Base-by-base conservation (phyloP, 2,888 invertebrate species). In the Dasysyrphus tricinctus region DNA sequence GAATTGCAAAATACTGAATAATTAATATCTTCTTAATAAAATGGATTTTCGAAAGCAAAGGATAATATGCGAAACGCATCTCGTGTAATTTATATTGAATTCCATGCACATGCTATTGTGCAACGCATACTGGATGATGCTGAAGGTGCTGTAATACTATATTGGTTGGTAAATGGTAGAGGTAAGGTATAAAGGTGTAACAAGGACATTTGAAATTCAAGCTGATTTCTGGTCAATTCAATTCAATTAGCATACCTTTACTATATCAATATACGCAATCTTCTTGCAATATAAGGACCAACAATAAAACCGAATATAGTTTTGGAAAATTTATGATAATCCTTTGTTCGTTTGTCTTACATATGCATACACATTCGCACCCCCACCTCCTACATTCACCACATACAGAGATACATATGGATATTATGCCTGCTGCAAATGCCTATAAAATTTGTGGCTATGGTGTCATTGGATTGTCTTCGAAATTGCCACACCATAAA, bases 221-320 rank as follows among this genome's bases (percentile, higher is more conserved):
- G 54, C 54, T 54, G 32, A 42, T 32, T 49, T 19, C 51, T 54
- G n/a, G 32, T 63, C 69, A 37, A 57, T 57, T 57, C 51, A 12
- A 76, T 84, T 84, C 75, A 80, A 80, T 84, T 80, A 83, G 57
- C 75, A 80, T 83, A 75, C 56, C 75, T 63, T 29, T 54, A 16
- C 32, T 57, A 44, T 56, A 54, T 37, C 51, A 70, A 67, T 67
- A 65, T 5, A 37, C 67, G 51, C 24, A 74, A 80, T 61, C 37
- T 44, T 37, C 56, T 44, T 47, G 63, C 72, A 72, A 42, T 42
- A 70, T 61, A 70, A 39, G 34, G 34, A 39, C 56, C 61, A 65
- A 24, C 54, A 19, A 54, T 19, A 61, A 34, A 65, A 56, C 14
- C 51, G 65, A 54, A 37, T 67, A 69, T 57, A 51, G 72, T 44